Base-by-base conservation (phyloP, 2,113 vertebrate genomes). In the Promerops cafer region DNA sequence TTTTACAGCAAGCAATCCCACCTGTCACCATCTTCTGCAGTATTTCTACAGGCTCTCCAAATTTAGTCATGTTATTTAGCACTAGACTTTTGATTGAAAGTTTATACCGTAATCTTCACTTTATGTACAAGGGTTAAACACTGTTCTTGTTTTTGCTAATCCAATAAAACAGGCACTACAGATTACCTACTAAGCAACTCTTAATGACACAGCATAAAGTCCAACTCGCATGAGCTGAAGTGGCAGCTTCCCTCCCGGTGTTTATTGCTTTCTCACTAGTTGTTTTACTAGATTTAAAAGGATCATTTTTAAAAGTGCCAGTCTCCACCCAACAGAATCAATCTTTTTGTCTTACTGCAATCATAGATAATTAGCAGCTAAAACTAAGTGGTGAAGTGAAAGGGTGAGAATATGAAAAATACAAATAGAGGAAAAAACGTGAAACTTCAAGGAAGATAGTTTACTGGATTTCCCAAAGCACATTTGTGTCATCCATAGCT, bases 391-490 rank as follows among this genome's bases (percentile, higher is more conserved):
- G 18, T 63, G 13, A 83, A 80, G 35, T 63, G 31, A 83, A 88
- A 91, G 88, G 33, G 19, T 65, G 21, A 14, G 27, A 52, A 37
- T 7, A 49, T 8, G 20, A 93, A 88, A 87, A 86, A 56, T 8
- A 77, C 20, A 53, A 69, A 81, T 2, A 57, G 35, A 95, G 23
- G 16, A 64, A 81, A 76, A 74, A 63, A 3, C 3, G 7, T 70
- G 39, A 64, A 87, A 64, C 31, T 68, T 88, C 68, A 90, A 80
- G n/a, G 24, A 93, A 95, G 81, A 27, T 74, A 83, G 53, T 96
- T 96, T 96, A 97, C 92, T 96, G 20, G 16, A 68, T 75, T 93
- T 94, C 37, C 31, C 26, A 71, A 84, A 87, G 60, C 56, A 77
- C 8, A 3, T 39, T 28, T 23, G 4, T 50, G 17, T 78, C 33